Base-by-base conservation (phyloP, 1,140 invertebrate species). In the Polypedilum pembai region DNA sequence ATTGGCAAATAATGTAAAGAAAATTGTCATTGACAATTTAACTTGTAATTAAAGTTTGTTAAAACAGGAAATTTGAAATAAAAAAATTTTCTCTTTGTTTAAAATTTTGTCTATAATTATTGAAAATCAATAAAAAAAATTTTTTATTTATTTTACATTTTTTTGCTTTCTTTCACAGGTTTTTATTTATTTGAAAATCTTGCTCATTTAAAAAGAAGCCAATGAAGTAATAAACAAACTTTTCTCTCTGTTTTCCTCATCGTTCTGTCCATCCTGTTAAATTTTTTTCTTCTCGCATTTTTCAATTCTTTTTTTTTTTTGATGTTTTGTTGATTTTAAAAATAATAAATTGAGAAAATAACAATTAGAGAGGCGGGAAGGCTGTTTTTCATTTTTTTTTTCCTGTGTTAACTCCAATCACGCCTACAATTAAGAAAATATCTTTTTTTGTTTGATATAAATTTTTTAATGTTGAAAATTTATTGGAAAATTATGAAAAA, bases 111-210 rank as follows among this genome's bases (percentile, higher is more conserved):
- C 24, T 33, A 5, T 33, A 33, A 33, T 33, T 33, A 33, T 3
- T 3, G 24, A 33, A 33, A 33, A 33, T 33, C 24, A 33, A 33
- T 33, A 3, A n/a, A n/a, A n/a, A n/a, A n/a, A n/a, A 33, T 33
- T 33, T 33, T 56, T 56, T 56, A 56, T 56, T 56, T 56, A 56
- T 56, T 56, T 56, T n/a, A 56, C 4, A 56, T 15, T 8, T 56
- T 56, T 12, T 56, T 33, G 24, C 24, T 33, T 33, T 33, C n/a
- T 56, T 56, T 56, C 45, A n/a, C 45, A 56, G 45, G 45, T 56
- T 56, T 56, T 56, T 56, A 56, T 56, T 56, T 56, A 56, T 56
- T 56, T 56, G 45, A 56, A 56, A 56, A 56, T 56, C n/a, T n/a
- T 15, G 12, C 3, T n/a, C 45, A 56, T 12, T 56, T 12, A 56